phyloP scores from a whole-genome alignment of 2,797 vertebrate species.

The Centropyge bicolor region DNA sequence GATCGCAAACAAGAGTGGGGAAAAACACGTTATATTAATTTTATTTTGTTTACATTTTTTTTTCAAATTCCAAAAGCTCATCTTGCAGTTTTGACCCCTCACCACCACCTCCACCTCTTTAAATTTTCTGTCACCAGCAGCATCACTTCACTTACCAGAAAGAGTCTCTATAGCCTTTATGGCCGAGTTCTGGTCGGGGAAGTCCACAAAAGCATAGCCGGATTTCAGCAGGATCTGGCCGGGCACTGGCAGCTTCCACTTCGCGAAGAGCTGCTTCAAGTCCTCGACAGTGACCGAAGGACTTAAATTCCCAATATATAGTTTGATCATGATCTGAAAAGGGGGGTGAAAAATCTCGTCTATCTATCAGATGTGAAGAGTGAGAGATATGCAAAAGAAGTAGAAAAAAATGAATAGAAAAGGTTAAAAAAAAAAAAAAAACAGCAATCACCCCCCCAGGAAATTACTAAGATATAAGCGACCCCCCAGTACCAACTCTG shows the following conservation, averaged over 20 bases:
- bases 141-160: conserved; percentile 89
- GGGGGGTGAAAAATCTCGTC: conserved; percentile 64
- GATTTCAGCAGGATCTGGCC: conserved; percentile 94
- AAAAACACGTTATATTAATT: no score
- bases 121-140: conserved; percentile 72
- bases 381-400: conserved; percentile 67
- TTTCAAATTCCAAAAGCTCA: conserved; percentile 10
- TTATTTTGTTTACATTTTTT: no score
- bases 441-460: conserved; percentile 82
- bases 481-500: conserved; percentile 88
- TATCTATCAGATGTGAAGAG: conserved; percentile 66
- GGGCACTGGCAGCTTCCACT: conserved; percentile 91
- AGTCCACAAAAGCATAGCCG: conserved; percentile 96
- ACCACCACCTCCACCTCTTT: conserved; percentile 10
- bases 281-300: conserved; percentile 94
- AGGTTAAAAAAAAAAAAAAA: conserved; percentile 63
- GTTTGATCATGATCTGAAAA: conserved; percentile 94
- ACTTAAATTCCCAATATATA: conserved; percentile 96
- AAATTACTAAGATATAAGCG: conserved; percentile 80
- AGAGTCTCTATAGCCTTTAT: conserved; percentile 94
- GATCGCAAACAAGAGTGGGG: conserved; percentile 69
- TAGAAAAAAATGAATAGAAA: conserved; percentile 48
- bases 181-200: conserved; percentile 95
- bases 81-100: conserved; percentile 54
- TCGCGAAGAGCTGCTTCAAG: conserved; percentile 93